Evolutionary conservation across 2,797 vertebrate species (phyloP), one percentile per base, ranked within the genome.

Genomic region (Protosalanx chinensis): DNA sequence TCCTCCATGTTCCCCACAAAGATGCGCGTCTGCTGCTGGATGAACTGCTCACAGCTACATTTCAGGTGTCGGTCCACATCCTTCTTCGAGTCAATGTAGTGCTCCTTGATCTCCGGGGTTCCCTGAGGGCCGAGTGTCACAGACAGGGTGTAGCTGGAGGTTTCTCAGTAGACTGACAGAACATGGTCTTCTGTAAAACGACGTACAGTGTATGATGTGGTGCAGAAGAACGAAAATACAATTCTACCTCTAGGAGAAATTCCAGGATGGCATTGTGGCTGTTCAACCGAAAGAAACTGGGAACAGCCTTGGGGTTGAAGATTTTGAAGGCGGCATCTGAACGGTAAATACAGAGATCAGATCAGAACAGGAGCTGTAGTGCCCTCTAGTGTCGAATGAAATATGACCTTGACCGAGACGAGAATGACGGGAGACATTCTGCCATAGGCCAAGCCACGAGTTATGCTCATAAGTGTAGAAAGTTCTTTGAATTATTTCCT

Each of bases 241-340:
- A 35, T 3, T 75, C 89, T 93, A 99, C 98, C 97, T 99, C 96
- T 84, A 99, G 90, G 68, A 99, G 91, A 89, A 99, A 99, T 90
- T 99, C 97, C 79, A 99, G 96, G 87, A 99, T 94, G 80, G 98
- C 97, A 70, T 99, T 99, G 91, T 96, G 95, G 92, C 97, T 99
- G 92, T 96, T 99, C 66, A 98, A 86, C 81, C 94, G 93, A 91
- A 99, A 99, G 90, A 99, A 96, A 81, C 93, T 94, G 70, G 97
- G 95, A 86, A 99, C 95, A 72, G 94, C 87, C 92, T 92, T 97
- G 72, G 97, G 98, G 88, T 98, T 96, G 80, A 99, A 91, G 90
- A 99, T 98, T 94, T 99, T 99, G 94, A 98, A 98, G 29, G 98
- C 98, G 79, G 98, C 98, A 85, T 98, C 98, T 99, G 91, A 82